phyloP scores from a whole-genome alignment of 1,140 invertebrate species.

The Drosophila nigromelanica region DNA sequence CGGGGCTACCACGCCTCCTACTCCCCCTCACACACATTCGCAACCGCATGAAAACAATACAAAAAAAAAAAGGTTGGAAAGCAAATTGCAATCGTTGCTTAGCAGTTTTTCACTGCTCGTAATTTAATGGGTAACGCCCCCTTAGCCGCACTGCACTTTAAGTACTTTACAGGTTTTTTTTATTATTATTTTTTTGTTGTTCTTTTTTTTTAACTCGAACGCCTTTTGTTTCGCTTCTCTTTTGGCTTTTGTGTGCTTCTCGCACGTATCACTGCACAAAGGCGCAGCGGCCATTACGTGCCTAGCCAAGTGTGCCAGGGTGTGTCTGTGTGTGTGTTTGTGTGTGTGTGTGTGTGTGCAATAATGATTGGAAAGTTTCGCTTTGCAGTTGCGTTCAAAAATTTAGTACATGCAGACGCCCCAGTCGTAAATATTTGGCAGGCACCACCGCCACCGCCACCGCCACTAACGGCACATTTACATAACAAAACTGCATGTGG shows the following conservation, averaged over 20 bases:
- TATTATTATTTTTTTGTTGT: constrained; percentile 6
- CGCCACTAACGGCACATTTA: constrained; percentile 58
- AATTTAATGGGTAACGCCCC: constrained; percentile 50
- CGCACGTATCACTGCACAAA: constrained; percentile 79
- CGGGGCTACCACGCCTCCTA: constrained; percentile 1
- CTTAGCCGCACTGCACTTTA: constrained; percentile 51
- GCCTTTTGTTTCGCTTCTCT: constrained; percentile 66
- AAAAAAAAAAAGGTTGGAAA: constrained; percentile 13
- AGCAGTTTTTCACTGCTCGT: constrained; percentile 21
- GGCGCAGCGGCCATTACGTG: constrained; percentile 72
- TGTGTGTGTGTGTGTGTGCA: constrained; percentile 46
- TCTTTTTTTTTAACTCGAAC: constrained; percentile 31
- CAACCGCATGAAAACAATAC: constrained; percentile 45
- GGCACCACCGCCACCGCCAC: constrained; percentile 8
- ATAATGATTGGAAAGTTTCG: constrained; percentile 80
- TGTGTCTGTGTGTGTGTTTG: constrained; percentile 21
- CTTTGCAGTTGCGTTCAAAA: constrained; percentile 64
- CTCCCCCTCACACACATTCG: constrained; percentile 1
- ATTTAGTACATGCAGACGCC: constrained; percentile 62
- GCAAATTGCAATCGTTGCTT: constrained; percentile 29
- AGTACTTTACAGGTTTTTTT: constrained; percentile 45
- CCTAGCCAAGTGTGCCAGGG: constrained; percentile 59
- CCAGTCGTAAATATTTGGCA: constrained; percentile 74
- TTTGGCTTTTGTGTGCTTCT: constrained; percentile 55
- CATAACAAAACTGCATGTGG: constrained; percentile 80